Base-by-base conservation (phyloP, 2,888 invertebrate species). In the Drosophila hawaiiensis region DNA sequence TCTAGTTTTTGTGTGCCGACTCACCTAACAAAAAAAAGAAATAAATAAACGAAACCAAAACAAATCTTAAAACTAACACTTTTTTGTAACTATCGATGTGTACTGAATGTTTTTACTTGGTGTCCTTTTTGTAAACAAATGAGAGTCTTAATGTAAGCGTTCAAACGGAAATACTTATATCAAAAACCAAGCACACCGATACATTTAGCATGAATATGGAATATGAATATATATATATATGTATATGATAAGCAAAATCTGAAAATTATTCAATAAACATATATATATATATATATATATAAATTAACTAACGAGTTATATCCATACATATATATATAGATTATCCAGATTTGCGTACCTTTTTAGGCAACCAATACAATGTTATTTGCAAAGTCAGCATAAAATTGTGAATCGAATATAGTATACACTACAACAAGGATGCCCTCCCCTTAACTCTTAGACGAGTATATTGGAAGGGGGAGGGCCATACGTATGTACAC, bases 181-280 rank as follows among this genome's bases (percentile, higher is more conserved):
- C 80, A 84, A 85, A 84, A 89, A 82, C 85, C 78, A 87, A 89
- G 87, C 88, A 89, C 89, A 88, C 87, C 87, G 87, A 87, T 87
- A 87, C 73, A 87, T 80, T 84, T 85, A 86, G 86, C 89, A 84
- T 67, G 50, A 58, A 67, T 55, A 67, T 72, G 67, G 53, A 55
- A 69, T 53, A 68, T 39, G 47, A 43, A 58, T 65, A 54, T 28
- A 43, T 31, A n/a, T 52, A n/a, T 52, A 68, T 74, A 69, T 50
- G 35, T 37, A 55, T 29, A 52, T 52, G 52, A 19, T 52, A 58
- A 58, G 58, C 69, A 39, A 65, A 60, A 25, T 25, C 47, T 16
- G 16, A 47, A 25, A 35, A 28, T 59, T 39, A 55, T 55, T 55
- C 19, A 61, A 39, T 7, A 28, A 55, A 55, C 25, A 55, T 50